Evolutionary conservation across 2,113 vertebrate genomes (phyloP).

Genomic region (Cygnus atratus): DNA sequence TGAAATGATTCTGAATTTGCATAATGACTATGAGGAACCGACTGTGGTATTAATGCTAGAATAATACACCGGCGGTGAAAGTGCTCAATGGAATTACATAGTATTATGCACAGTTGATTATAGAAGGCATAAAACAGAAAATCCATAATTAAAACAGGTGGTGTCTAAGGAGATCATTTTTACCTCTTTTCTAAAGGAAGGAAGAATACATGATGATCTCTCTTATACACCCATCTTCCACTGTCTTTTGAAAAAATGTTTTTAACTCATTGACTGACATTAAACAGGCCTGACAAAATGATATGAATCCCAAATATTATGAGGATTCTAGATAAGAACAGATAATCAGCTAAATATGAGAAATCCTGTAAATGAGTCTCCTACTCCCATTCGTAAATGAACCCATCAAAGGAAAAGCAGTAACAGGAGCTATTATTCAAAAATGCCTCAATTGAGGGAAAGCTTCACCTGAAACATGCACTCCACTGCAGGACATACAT

Average conservation of each 20-base stretch:
- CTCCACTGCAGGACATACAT: background rate
- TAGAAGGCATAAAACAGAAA: background rate
- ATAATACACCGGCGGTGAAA: background rate
- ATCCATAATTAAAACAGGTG: background rate
- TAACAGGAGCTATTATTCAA: background rate
- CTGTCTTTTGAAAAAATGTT: background rate
- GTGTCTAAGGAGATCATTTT: background rate
- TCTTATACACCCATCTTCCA: background rate
- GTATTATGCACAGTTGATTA: background rate
- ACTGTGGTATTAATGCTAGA: background rate
- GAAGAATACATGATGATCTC: background rate
- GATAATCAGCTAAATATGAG: background rate
- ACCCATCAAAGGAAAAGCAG: background rate
- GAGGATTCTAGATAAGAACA: background rate
- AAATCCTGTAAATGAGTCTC: background rate
- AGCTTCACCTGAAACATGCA: background rate
- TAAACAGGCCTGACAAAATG: background rate
- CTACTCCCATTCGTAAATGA: background rate
- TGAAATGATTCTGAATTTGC: background rate
- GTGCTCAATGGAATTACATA: background rate
- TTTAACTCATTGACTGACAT: background rate
- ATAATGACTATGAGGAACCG: background rate
- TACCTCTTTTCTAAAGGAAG: background rate
- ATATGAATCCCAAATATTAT: background rate
- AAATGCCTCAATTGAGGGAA: background rate